Percentiles rank a stretch among this genome's conserved stretches.
phyloP scores from a whole-genome alignment of 2,113 vertebrate species.

The Nyctereutes procyonoides region DNA sequence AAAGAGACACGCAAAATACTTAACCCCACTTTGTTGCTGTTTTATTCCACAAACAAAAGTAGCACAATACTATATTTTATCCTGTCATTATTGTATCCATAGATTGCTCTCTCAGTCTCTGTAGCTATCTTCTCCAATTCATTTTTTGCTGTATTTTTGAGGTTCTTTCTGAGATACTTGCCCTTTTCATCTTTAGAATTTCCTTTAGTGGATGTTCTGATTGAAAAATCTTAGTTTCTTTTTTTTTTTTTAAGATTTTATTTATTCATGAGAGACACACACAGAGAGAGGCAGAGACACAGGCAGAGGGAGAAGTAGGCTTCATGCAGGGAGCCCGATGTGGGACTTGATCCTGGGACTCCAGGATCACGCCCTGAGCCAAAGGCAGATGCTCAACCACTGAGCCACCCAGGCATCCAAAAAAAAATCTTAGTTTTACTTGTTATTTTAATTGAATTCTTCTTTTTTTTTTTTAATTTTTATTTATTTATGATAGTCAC shows the following conservation, averaged over 20 bases:
- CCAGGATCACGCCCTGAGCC: too few relatives aligned
- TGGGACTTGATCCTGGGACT: too few relatives aligned
- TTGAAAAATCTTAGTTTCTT: conserved; percentile 40
- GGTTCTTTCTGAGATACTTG: conserved; percentile 42
- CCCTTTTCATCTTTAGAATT: conserved; percentile 11
- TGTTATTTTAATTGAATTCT: conserved; percentile 46
- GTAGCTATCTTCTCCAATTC: neutral
- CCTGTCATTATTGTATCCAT: neutral
- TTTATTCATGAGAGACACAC: too few relatives aligned
- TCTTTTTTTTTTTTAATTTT: conserved; percentile 60
- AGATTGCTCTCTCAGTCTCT: neutral
- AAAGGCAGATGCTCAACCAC: too few relatives aligned
- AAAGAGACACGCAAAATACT: neutral
- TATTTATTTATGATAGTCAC: too few relatives aligned
- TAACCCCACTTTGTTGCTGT: neutral
- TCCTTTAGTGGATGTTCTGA: neutral
- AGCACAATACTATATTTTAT: neutral
- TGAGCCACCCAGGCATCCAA: too few relatives aligned
- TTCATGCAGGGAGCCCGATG: too few relatives aligned
- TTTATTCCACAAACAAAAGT: neutral
- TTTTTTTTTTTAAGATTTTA: too few relatives aligned
- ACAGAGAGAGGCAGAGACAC: too few relatives aligned
- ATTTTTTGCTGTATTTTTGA: neutral
- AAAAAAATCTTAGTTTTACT: conserved; percentile 49
- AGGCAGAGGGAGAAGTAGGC: too few relatives aligned